Conservation (phyloP, 64 coral and sea anemone species). For the Astreopora myriophthalma region DNA sequence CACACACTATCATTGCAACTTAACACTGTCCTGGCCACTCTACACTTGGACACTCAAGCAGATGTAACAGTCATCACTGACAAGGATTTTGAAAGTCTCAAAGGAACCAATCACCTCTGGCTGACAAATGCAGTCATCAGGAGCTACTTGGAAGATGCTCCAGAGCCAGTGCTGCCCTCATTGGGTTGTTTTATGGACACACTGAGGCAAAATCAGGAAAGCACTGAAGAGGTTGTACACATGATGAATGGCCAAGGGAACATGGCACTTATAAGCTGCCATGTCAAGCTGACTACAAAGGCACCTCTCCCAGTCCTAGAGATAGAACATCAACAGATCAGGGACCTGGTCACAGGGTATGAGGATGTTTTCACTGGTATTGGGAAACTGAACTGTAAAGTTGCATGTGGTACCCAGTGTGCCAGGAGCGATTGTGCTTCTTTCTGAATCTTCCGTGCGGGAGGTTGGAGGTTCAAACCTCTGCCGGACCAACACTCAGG, state of each 20-base stretch:
- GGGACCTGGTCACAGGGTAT: neutral
- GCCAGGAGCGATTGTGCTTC: neutral
- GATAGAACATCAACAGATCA: neutral
- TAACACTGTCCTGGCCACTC: slow-evolving; percentile 15
- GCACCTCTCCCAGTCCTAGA: neutral
- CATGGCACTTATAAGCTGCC: neutral
- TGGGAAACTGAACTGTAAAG: no score
- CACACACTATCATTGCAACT: neutral
- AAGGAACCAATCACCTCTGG: neutral
- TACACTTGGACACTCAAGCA: slow-evolving; percentile 70
- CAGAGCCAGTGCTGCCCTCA: neutral
- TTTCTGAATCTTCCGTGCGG: no score
- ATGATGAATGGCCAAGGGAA: slow-evolving; percentile 31
- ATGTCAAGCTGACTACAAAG: neutral
- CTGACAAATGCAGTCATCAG: neutral
- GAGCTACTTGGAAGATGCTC: slow-evolving; percentile 7
- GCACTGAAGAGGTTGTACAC: neutral
- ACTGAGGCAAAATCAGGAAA: neutral
- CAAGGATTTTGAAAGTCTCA: slow-evolving; percentile 12
- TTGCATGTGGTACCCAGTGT: no score
- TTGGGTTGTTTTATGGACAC: neutral
- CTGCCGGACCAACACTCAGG: no score
- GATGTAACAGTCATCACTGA: slow-evolving; percentile 50
- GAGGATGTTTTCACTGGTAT: slow-evolving; percentile 1
- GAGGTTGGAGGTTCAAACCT: no score